Conservation (phyloP, 2,888 invertebrate species). For the Aspidiotus destructor region DNA sequence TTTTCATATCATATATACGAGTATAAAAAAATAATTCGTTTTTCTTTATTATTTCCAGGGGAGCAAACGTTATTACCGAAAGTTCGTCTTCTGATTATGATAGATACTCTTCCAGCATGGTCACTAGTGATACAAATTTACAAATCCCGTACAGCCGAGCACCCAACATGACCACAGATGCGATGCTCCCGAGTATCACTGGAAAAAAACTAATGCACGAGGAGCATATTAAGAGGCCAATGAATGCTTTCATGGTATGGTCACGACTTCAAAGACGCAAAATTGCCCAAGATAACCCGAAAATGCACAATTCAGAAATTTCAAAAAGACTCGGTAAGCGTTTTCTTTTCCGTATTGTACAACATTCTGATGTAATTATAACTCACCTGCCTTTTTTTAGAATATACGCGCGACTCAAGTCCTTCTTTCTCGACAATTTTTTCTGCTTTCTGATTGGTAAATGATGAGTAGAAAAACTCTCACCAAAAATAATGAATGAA, state of each 20-base stretch:
- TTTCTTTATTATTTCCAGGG: constrained; percentile 11
- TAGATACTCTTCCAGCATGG: constrained; percentile 25
- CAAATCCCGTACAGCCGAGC: constrained; percentile 26
- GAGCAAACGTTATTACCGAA: constrained; percentile 20
- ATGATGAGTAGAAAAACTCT: no score
- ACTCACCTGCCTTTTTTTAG: no score
- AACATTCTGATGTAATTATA: no score
- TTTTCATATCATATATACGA: no score
- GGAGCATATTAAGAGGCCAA: constrained; percentile 81
- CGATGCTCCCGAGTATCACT: constrained; percentile 18
- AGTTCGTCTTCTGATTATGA: constrained; percentile 24
- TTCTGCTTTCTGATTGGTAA: no score
- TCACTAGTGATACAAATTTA: constrained; percentile 17
- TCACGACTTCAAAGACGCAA: constrained; percentile 81
- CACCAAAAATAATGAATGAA: no score
- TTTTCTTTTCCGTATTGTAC: neutral
- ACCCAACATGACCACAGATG: constrained; percentile 22
- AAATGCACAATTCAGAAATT: constrained; percentile 83
- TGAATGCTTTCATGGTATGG: constrained; percentile 99
- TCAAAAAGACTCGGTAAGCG: constrained; percentile 67
- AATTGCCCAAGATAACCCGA: constrained; percentile 89
- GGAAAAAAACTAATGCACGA: constrained; percentile 27
- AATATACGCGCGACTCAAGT: no score
- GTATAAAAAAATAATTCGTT: no score
- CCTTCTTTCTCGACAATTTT: no score